Base-by-base conservation (phyloP, 2,113 vertebrate species). In the Carassius gibelio region DNA sequence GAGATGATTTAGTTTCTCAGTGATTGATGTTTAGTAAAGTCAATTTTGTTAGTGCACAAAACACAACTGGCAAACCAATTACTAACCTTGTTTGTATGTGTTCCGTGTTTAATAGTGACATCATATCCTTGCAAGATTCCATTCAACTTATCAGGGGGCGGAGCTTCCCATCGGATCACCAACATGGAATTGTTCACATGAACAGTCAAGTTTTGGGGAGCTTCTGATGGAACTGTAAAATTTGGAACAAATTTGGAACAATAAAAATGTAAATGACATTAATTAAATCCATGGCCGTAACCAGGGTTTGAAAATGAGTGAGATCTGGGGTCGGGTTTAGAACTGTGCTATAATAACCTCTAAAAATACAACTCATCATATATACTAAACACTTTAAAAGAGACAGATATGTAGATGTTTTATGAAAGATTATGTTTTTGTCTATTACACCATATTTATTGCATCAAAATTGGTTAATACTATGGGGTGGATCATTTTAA, bases 101-200 rank as follows among this genome's bases (percentile, higher is more conserved):
- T 88, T 68, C 93, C 95, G 90, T 96, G 95, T 26, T 77, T 38
- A 38, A 97, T 91, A 68, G 93, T 92, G 45, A 99, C 82, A 74
- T 76, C 93, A 84, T 96, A 99, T 66, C 96, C 95, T 84, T 93
- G 89, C 85, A 99, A 94, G 19, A 96, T 90, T 30, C 98, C 98
- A 0, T 98, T 96, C 89, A 96, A 94, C 87, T 91, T 95, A 72
- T 93, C 92, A 2, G 94, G 90, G 0, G 94, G 92, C 0, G 96
- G 97, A 81, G 92, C 90, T 23, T 85, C 90, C 98, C 98, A 99
- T 0, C 74, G 91, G 87, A 98, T 75, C 52, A 96, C 89, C 92
- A 99, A 72, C 85, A 84, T 86, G 0, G 96, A 95, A 8, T 93
- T 94, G 0, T 96, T 98, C 81, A 96, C 79, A 2, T 85, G 90